phyloP scores from a whole-genome alignment of 1,140 invertebrate species.

The Drosophila ambigua region DNA sequence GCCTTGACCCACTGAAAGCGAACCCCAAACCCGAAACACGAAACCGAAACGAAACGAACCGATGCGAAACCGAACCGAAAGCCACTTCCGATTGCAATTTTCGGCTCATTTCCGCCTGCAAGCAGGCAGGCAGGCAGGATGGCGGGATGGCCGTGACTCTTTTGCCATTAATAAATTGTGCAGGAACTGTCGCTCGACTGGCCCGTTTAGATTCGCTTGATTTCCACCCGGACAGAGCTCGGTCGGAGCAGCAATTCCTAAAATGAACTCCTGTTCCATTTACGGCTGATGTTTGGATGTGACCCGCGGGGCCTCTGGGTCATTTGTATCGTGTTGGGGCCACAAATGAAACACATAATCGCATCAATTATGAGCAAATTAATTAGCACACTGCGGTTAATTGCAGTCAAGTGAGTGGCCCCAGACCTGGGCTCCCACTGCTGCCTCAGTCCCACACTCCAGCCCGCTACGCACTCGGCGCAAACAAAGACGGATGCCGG shows the following conservation, averaged over 20 bases:
- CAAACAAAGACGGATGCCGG: conserved; percentile 56
- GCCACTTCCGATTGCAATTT: conserved; percentile 60
- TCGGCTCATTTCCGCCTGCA: conserved; percentile 67
- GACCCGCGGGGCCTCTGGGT: conserved; percentile 52
- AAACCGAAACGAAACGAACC: conserved; percentile 9
- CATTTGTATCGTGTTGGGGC: conserved; percentile 34
- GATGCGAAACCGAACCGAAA: conserved; percentile 8
- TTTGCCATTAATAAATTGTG: conserved; percentile 68
- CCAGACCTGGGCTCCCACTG: conserved; percentile 2
- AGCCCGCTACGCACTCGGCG: neutral
- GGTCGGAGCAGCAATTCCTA: neutral
- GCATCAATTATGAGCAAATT: conserved; percentile 82
- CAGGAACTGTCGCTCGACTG: conserved; percentile 22
- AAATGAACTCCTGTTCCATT: conserved; percentile 26
- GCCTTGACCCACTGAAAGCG: conserved; percentile 46
- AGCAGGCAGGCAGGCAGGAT: conserved; percentile 27
- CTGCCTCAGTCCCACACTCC: neutral
- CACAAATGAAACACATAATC: conserved; percentile 73
- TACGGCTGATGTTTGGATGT: conserved; percentile 47
- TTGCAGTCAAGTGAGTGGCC: conserved; percentile 72
- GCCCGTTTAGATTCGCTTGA: conserved; percentile 55
- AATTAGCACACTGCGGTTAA: conserved; percentile 81
- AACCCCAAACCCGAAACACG: neutral
- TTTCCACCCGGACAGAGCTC: conserved; percentile 56
- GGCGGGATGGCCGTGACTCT: conserved; percentile 49